Conservation (phyloP, 2,888 invertebrate species). For the Epirrhoe tristata region DNA sequence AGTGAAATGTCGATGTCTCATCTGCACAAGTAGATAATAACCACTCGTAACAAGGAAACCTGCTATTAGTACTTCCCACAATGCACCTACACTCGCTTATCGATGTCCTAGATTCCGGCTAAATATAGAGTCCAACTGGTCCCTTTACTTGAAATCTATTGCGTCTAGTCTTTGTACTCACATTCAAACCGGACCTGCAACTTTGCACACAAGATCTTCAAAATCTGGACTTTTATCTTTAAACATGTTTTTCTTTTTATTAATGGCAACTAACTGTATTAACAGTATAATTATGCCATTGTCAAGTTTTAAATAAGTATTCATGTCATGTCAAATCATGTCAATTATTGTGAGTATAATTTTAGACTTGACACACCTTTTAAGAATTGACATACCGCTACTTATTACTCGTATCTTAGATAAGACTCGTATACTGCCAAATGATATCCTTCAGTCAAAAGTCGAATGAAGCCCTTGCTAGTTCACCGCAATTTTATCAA, state of each 20-base stretch:
- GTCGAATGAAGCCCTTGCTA: neutral
- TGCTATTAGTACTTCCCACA: slow-evolving; percentile 56
- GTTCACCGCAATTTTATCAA: neutral
- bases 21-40: slow-evolving; percentile 41
- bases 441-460: neutral
- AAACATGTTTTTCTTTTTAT: too few relatives aligned
- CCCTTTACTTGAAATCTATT: slow-evolving; percentile 43
- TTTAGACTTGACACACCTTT: too few relatives aligned
- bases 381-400: too few relatives aligned
- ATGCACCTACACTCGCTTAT: slow-evolving; percentile 57
- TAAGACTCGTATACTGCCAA: neutral
- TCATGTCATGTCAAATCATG: too few relatives aligned
- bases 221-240: too few relatives aligned
- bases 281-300: too few relatives aligned
- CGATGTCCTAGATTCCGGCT: slow-evolving; percentile 67
- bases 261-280: too few relatives aligned
- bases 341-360: too few relatives aligned
- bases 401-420: too few relatives aligned
- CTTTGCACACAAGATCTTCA: neutral
- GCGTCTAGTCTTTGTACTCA: neutral
- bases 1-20: slow-evolving; percentile 20
- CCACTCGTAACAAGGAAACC: slow-evolving; percentile 52
- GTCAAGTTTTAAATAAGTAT: too few relatives aligned
- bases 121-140: slow-evolving; percentile 56
- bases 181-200: neutral